Percentiles rank a stretch among this genome's conserved stretches.
Conservation (phyloP, 2,797 vertebrate genomes). For the Buphagus erythrorhynchus region DNA sequence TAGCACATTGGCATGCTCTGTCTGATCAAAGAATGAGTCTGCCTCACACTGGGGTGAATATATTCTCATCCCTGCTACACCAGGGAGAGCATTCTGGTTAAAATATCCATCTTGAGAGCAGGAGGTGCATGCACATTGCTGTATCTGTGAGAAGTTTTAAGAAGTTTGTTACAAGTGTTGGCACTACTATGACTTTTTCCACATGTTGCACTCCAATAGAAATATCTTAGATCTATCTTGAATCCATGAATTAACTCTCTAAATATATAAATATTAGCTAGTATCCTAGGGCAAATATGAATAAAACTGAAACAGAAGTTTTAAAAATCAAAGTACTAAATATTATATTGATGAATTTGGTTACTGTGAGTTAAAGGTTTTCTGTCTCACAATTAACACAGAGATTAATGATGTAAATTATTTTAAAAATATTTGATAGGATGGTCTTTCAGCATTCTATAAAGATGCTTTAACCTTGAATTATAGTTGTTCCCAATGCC, state of each 20-base stretch:
- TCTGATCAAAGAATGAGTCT: background rate
- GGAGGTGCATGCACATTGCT: background rate
- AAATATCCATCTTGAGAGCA: background rate
- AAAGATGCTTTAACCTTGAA: background rate
- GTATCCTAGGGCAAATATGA: background rate
- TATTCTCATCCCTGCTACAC: background rate
- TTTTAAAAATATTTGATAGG: background rate
- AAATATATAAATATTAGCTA: background rate
- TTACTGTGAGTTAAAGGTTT: background rate
- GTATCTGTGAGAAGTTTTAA: background rate
- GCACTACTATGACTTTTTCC: background rate
- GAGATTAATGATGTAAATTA: background rate
- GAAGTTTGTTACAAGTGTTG: background rate
- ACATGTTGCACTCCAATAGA: background rate
- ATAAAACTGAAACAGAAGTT: background rate
- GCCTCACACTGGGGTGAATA: background rate
- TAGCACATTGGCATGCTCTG: background rate
- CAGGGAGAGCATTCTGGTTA: background rate
- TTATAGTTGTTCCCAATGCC: rapidly evolving
- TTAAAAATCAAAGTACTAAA: background rate
- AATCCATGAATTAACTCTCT: background rate
- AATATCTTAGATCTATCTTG: background rate
- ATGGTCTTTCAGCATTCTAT: background rate
- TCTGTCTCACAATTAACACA: background rate
- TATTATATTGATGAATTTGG: background rate